Conservation (phyloP, 2,888 invertebrate genomes). For the Formica aserva region DNA sequence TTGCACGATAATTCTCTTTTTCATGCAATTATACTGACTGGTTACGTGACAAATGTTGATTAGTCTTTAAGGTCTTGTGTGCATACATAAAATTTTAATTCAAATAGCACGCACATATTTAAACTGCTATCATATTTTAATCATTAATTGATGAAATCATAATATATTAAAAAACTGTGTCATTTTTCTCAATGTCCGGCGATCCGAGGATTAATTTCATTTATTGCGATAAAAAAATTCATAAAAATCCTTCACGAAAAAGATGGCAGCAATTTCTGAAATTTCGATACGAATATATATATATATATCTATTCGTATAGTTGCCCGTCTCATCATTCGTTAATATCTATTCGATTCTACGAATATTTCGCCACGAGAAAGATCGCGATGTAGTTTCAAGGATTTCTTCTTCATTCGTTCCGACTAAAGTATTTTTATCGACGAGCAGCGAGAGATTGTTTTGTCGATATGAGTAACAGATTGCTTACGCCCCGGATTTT, state of each 20-base stretch:
- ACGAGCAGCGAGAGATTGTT: constrained; percentile 13
- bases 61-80: not conserved
- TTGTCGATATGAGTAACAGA: not conserved
- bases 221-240: not conserved
- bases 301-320: not conserved
- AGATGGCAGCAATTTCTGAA: not conserved
- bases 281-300: not conserved
- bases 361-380: not conserved
- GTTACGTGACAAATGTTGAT: not conserved
- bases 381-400: constrained; percentile 12
- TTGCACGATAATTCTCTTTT: not conserved
- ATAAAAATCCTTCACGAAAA: not conserved
- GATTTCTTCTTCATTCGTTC: constrained; percentile 10
- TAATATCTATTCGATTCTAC: not conserved
- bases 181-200: not conserved
- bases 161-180: not conserved
- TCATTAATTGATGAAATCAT: not conserved
- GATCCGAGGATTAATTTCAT: not conserved
- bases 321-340: too few species aligned
- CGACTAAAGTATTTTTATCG: constrained; percentile 24
- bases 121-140: not conserved
- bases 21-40: not conserved
- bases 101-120: not conserved
- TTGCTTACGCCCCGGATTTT: not conserved
- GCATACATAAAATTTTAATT: not conserved